Conservation (phyloP, 2,888 invertebrate genomes). For the Chesias legatella region DNA sequence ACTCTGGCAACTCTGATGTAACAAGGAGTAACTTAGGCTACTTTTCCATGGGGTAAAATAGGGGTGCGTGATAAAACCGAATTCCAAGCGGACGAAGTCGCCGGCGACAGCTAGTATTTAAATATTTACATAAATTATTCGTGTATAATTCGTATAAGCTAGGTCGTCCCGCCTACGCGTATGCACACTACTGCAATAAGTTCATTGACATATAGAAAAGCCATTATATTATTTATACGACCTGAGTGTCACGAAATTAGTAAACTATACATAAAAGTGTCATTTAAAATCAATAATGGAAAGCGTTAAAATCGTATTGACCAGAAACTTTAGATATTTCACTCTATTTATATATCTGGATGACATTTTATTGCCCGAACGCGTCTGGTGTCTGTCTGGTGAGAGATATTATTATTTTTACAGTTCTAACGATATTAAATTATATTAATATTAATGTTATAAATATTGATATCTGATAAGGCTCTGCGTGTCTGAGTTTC, state of each 20-base stretch:
- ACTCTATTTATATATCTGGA: conserved; percentile 6
- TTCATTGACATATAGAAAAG: conserved; percentile 13
- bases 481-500: too few relatives aligned
- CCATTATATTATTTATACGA: conserved; percentile 20
- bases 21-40: too few relatives aligned
- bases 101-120: too few relatives aligned
- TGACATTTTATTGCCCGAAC: conserved; percentile 5
- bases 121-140: conserved; percentile 14
- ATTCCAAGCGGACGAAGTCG: too few relatives aligned
- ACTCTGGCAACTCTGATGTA: too few relatives aligned
- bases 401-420: conserved; percentile 4
- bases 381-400: conserved; percentile 17
- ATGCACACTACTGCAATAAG: conserved; percentile 10
- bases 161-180: conserved; percentile 8
- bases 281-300: conserved; percentile 29
- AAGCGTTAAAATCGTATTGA: conserved; percentile 22
- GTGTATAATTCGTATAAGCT: conserved; percentile 1
- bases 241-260: conserved; percentile 29
- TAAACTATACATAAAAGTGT: conserved; percentile 26
- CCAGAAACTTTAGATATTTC: neutral
- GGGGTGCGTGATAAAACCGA: too few relatives aligned
- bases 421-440: conserved; percentile 6
- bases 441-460: too few relatives aligned
- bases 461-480: too few relatives aligned
- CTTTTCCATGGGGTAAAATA: too few relatives aligned